Base-by-base conservation (phyloP, 2,888 invertebrate genomes). In the Rhagium mordax region DNA sequence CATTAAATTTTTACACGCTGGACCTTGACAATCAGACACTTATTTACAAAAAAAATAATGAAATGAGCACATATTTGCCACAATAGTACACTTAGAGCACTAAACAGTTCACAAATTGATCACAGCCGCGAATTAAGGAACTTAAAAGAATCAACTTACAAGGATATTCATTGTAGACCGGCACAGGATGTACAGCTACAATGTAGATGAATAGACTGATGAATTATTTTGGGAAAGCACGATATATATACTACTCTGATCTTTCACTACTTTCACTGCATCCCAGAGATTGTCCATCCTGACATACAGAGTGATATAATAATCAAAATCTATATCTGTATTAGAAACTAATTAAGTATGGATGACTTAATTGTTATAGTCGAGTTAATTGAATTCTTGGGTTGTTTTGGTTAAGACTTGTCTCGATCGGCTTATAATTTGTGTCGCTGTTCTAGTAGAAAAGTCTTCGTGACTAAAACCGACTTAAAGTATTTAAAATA, bases 81-180 rank as follows among this genome's bases (percentile, higher is more conserved):
- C 27, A 27, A n/a, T 24, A 15, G 27, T 27, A 27, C 55, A 57
- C 55, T 27, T 27, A n/a, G 27, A 27, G 13, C 66, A 66, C 48
- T 41, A 51, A 24, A 41, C 55, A n/a, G 5, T 21, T 57, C 53
- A 57, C 66, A 24, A n/a, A 27, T 3, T 53, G 0, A 16, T 18
- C 61, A 53, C 10, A 57, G 24, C 2, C 51, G n/a, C 47, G 27
- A 60, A 62, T 41, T 10, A 6, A 55, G 53, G 13, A 66, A 66
- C 72, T 67, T 49, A 57, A 72, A 67, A 73, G 65, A 73, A 71
- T 60, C 47, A 81, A 86, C 87, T 87, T 86, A 86, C 86, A 75
- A 85, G 85, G 53, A 81, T 81, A 81, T 86, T 86, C 87, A 87
- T 87, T 81, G 84, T 86, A 83, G 84, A 84, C 82, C 81, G 75